A percentile compares a stretch with the other conserved stretches of the same genome.
Conservation (phyloP, 2,113 vertebrate species). For the Malaclemys terrapin region DNA sequence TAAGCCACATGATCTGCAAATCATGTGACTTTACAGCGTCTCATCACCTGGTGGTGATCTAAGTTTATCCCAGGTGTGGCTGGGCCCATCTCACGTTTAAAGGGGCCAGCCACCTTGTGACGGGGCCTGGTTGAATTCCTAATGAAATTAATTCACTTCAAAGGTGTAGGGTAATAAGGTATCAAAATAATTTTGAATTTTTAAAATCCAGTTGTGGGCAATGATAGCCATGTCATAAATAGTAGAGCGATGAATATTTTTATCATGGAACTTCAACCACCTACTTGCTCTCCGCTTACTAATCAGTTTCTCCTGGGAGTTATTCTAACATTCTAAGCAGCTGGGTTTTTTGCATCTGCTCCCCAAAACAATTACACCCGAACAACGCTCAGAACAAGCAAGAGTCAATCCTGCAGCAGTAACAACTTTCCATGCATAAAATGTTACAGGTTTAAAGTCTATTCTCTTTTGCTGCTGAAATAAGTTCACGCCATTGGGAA, state of each 20-base stretch:
- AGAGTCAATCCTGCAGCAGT: neutral
- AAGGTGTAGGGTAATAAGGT: neutral
- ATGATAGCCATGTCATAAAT: neutral
- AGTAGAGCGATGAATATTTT: neutral
- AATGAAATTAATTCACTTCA: neutral
- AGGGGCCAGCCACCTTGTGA: too few species aligned
- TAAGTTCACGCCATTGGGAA: neutral
- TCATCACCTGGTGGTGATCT: too few species aligned
- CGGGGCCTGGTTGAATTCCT: neutral
- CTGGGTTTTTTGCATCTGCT: neutral
- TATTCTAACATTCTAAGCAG: neutral
- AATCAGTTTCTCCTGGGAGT: neutral
- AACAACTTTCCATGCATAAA: neutral
- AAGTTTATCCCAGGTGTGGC: too few species aligned
- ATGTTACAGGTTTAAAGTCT: neutral
- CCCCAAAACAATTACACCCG: neutral
- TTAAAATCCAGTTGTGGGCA: neutral
- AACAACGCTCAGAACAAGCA: neutral
- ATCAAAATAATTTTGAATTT: neutral
- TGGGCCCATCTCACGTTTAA: too few species aligned
- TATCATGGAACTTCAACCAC: neutral
- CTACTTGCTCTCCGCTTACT: neutral
- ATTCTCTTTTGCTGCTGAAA: neutral
- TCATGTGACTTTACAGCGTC: too few species aligned
- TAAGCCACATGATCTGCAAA: too few species aligned